Percentiles rank a stretch among this genome's conserved stretches.
Conservation (phyloP, 2,113 vertebrate genomes). For the Passer domesticus region DNA sequence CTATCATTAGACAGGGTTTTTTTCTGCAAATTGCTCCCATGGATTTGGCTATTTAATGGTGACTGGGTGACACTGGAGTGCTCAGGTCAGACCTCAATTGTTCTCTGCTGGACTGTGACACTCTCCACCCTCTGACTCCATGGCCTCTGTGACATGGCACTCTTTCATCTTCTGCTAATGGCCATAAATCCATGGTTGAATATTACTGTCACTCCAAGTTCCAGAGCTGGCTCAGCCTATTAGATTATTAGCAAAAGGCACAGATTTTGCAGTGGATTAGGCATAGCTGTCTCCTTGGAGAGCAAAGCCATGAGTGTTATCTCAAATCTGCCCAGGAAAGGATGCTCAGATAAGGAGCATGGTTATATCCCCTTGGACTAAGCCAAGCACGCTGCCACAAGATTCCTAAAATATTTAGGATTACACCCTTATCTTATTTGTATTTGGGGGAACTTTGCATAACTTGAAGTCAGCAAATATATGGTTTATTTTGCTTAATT, state of each 20-base stretch:
- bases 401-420: constrained; percentile 36
- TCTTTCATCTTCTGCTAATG: not conserved
- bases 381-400: not conserved
- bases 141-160: not conserved
- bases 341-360: not conserved
- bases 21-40: not conserved
- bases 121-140: accelerated
- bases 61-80: not conserved
- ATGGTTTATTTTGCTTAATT: not conserved
- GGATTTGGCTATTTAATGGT: not conserved
- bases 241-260: not conserved
- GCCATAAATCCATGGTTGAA: not conserved
- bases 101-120: not conserved
- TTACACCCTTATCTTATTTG: constrained; percentile 13
- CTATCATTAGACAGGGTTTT: accelerated
- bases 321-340: not conserved
- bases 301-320: not conserved
- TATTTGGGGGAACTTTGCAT: not conserved
- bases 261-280: not conserved
- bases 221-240: not conserved
- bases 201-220: not conserved
- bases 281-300: not conserved
- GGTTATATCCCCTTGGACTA: not conserved
- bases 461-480: not conserved
- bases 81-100: not conserved